Conservation (phyloP, 1,140 invertebrate species). For the Drosophila setifemur region DNA sequence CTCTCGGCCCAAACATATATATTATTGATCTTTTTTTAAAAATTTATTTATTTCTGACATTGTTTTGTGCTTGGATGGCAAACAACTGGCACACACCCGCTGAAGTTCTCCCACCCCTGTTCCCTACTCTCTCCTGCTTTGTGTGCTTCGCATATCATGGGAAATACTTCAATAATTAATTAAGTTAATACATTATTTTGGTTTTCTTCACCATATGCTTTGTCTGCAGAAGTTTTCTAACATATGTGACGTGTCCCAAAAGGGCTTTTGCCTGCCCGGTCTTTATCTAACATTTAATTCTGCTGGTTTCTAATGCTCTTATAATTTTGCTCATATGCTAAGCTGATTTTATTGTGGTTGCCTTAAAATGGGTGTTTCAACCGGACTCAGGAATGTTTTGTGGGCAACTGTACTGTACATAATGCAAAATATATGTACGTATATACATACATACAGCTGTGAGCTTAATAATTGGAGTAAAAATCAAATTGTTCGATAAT, state of each 20-base stretch:
- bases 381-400: conserved; percentile 3
- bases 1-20: conserved; percentile 32
- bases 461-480: too few species aligned
- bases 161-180: conserved; percentile 44
- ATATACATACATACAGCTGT: too few species aligned
- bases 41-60: conserved; percentile 21
- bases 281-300: background rate
- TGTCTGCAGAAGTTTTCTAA: background rate
- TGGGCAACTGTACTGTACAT: background rate
- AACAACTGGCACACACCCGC: conserved; percentile 45
- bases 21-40: conserved; percentile 67
- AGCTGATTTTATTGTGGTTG: background rate
- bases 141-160: conserved; percentile 1
- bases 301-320: too few species aligned
- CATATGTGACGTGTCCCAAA: conserved; percentile 43
- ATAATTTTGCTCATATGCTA: too few species aligned
- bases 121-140: background rate
- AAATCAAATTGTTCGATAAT: too few species aligned
- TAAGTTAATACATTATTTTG: conserved; percentile 20
- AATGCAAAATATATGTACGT: too few species aligned
- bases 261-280: background rate
- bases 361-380: background rate
- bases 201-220: conserved; percentile 19
- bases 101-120: conserved; percentile 10
- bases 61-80: conserved; percentile 19